A percentile compares a stretch with the other conserved stretches of the same genome.
Conservation (phyloP, 1,140 invertebrate genomes). For the Cotesia vestalis region DNA sequence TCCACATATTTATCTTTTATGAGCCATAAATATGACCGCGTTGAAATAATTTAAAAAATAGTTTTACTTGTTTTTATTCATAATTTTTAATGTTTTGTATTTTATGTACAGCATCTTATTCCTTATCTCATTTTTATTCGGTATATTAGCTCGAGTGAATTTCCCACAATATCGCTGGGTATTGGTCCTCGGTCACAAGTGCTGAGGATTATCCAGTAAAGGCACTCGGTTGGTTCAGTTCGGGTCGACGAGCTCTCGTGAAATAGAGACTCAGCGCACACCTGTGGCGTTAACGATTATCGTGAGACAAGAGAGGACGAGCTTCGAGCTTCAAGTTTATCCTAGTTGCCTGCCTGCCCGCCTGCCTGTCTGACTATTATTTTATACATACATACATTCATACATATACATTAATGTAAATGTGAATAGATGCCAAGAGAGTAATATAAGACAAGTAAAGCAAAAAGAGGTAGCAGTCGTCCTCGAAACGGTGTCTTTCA, state of each 20-base stretch:
- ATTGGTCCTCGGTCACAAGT: constrained; percentile 16
- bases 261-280: constrained; percentile 40
- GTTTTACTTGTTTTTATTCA: too few species aligned
- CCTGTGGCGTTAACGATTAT: constrained; percentile 48
- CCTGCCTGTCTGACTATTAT: background rate
- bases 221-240: constrained; percentile 8
- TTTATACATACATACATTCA: background rate
- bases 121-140: background rate
- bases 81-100: too few species aligned
- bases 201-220: constrained; percentile 28
- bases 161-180: constrained; percentile 15
- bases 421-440: background rate
- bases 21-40: too few species aligned
- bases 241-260: constrained; percentile 26
- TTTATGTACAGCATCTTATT: too few species aligned
- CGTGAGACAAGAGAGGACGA: constrained; percentile 39
- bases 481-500: background rate
- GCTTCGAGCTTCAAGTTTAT: constrained; percentile 6
- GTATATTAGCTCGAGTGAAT: constrained; percentile 3
- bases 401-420: too few species aligned
- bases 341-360: too few species aligned
- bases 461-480: constrained; percentile 10
- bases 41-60: too few species aligned
- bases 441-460: background rate
- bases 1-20: too few species aligned